Conservation (phyloP, 2,888 invertebrate genomes). For the Rotaria socialis region DNA sequence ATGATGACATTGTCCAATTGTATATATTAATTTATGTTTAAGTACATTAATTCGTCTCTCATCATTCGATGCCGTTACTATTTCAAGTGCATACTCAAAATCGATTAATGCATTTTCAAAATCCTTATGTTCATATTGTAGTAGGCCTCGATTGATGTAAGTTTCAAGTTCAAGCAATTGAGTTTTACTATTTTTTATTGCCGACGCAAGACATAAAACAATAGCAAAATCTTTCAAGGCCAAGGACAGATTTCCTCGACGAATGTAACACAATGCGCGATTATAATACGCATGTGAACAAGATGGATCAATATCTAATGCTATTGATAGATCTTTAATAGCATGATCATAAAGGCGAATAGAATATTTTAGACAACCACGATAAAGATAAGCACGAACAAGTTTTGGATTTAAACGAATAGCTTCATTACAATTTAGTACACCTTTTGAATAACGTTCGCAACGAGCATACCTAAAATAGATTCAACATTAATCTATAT, state of each 20-base stretch:
- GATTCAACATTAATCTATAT: neutral
- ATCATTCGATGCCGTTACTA: neutral
- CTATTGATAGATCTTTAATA: constrained; percentile 56
- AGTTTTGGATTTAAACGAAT: constrained; percentile 57
- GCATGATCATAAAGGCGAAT: constrained; percentile 58
- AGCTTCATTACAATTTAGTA: constrained; percentile 60
- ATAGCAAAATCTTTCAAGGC: constrained; percentile 59
- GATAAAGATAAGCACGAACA: constrained; percentile 58
- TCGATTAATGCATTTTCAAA: constrained; percentile 57
- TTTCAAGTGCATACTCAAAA: constrained; percentile 49
- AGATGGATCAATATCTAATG: constrained; percentile 54
- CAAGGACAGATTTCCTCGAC: constrained; percentile 53
- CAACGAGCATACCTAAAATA: constrained; percentile 26
- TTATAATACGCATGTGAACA: constrained; percentile 59
- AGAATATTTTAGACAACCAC: constrained; percentile 59
- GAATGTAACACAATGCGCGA: constrained; percentile 58
- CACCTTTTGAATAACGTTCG: constrained; percentile 53
- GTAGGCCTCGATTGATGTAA: constrained; percentile 57
- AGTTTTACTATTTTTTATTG: constrained; percentile 48
- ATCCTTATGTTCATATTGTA: constrained; percentile 57
- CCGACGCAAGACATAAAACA: constrained; percentile 56
- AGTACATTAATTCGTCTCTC: neutral
- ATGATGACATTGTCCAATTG: constrained; percentile 29
- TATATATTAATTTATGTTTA: constrained; percentile 4
- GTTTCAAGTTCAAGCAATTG: constrained; percentile 50